A percentile compares a stretch with the other conserved stretches of the same genome.
phyloP scores from a whole-genome alignment of 2,888 invertebrate genomes.

The Mythimna vitellina region DNA sequence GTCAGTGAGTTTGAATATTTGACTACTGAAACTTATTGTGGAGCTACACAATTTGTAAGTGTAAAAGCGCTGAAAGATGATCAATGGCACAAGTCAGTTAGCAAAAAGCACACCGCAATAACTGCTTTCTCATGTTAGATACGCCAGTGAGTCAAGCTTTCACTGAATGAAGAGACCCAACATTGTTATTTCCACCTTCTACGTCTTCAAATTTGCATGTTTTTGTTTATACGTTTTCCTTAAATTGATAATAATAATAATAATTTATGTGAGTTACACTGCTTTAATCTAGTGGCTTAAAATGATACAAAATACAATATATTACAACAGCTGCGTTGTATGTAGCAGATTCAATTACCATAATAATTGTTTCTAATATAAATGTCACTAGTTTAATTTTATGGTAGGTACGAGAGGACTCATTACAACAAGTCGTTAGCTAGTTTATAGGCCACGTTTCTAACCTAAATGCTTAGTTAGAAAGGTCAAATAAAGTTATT shows the following conservation, averaged over 20 bases:
- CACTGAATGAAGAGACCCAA: rapidly evolving
- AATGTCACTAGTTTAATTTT: constrained; percentile 48
- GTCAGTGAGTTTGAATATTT: not conserved
- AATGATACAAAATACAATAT: constrained; percentile 10
- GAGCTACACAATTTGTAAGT: not conserved
- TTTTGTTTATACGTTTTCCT: no score
- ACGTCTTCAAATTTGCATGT: no score
- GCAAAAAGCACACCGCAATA: not conserved
- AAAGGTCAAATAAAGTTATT: constrained; percentile 54
- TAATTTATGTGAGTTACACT: not conserved
- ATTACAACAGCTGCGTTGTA: constrained; percentile 25
- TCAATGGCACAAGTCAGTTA: not conserved
- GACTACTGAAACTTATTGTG: not conserved
- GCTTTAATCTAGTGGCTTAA: not conserved
- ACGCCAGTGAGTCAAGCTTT: not conserved
- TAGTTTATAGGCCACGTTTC: constrained; percentile 36
- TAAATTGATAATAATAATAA: no score
- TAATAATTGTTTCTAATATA: constrained; percentile 50
- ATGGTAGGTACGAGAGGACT: constrained; percentile 20
- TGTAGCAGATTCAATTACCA: constrained; percentile 29
- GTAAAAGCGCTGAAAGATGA: not conserved
- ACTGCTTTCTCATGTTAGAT: not conserved
- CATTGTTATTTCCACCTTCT: not conserved
- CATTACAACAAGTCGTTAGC: constrained; percentile 42
- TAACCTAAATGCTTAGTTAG: constrained; percentile 38